These are phyloP conservation scores for Chamaetylas fuelleborni DNA, from an alignment of 2,113 vertebrate species.

Conservation along the genomic window DNA sequence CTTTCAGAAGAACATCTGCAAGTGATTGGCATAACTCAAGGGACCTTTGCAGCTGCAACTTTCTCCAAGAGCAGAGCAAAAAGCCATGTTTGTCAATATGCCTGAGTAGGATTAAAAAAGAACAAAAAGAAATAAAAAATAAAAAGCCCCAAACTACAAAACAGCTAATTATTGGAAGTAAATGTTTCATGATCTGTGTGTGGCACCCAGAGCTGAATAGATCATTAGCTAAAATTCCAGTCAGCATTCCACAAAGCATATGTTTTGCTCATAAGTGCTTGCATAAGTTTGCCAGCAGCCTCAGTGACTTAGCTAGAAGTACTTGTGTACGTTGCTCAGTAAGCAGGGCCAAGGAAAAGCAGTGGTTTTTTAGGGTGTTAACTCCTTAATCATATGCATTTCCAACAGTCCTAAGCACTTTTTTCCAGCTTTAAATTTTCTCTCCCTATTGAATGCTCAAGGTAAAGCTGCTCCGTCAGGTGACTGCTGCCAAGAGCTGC, in stretches of 20 bases:
- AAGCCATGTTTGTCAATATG: constrained; percentile 48
- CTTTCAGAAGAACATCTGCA: constrained; percentile 30
- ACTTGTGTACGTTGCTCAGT: background rate
- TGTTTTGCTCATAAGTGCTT: background rate
- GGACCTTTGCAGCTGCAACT: constrained; percentile 46
- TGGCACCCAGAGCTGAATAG: constrained; percentile 23
- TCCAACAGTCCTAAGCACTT: background rate
- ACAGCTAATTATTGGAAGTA: constrained; percentile 45
- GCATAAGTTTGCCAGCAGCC: background rate
- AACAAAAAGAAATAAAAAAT: background rate
- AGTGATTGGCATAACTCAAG: constrained; percentile 17
- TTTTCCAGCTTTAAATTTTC: background rate
- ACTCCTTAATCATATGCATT: background rate
- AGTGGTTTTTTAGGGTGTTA: background rate
- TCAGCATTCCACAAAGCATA: constrained; percentile 28
- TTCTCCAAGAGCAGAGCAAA: background rate
- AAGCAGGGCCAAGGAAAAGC: background rate
- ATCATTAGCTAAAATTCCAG: constrained; percentile 23
- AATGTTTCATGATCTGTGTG: constrained; percentile 17
- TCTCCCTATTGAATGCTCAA: background rate
- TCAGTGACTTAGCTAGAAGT: background rate
- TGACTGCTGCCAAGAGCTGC: background rate
- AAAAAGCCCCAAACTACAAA: background rate
- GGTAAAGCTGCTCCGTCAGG: background rate
- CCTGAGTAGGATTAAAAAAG: constrained; percentile 24